phyloP scores from a whole-genome alignment of 2,113 vertebrate genomes.

The Antigone vipio region DNA sequence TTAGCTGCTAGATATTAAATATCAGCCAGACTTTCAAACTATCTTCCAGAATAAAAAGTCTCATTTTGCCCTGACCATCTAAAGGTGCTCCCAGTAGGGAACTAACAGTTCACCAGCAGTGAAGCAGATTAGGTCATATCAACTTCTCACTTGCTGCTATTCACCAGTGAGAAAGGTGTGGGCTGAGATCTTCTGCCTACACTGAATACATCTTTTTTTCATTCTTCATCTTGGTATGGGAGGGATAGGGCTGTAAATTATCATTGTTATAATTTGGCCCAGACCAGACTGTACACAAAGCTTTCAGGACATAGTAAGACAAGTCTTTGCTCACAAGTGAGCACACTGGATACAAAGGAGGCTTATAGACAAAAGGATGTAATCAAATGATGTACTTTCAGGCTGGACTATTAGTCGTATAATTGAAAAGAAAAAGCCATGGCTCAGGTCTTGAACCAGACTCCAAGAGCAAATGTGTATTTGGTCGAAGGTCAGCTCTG shows the following conservation, averaged over 20 bases:
- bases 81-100: background rate
- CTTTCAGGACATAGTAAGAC: background rate
- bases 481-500: background rate
- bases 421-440: background rate
- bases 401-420: background rate
- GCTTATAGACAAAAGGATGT: background rate
- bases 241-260: background rate
- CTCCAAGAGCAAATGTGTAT: background rate
- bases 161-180: background rate
- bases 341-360: background rate
- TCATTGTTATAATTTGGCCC: background rate
- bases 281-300: background rate
- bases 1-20: background rate
- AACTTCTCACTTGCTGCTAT: background rate
- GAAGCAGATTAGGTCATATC: background rate
- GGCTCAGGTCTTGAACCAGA: background rate
- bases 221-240: background rate
- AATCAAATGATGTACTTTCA: background rate
- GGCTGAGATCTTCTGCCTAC: background rate
- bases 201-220: background rate
- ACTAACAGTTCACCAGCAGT: background rate
- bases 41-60: background rate
- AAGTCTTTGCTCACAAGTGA: background rate
- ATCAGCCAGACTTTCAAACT: background rate
- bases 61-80: background rate